These are phyloP conservation scores for Conchocele bisecta DNA, from an alignment of 2,888 invertebrate genomes.

Conservation along the genomic window DNA sequence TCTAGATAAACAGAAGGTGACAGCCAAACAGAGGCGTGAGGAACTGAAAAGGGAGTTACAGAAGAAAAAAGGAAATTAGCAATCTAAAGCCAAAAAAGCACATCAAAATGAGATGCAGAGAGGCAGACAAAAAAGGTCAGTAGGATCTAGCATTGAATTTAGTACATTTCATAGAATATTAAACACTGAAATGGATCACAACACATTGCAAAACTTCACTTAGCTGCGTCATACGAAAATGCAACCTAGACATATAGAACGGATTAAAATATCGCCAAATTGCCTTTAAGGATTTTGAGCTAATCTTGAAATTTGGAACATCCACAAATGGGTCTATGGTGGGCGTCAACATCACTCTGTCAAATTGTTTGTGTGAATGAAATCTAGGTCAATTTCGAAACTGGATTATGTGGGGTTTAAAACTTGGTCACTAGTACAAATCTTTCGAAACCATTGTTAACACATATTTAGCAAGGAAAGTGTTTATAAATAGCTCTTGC, in stretches of 20 bases:
- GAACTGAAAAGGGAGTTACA: conserved; percentile 20
- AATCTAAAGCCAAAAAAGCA: conserved; percentile 18
- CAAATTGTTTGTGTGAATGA: too few species aligned
- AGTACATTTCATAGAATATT: conserved; percentile 8
- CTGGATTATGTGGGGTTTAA: too few species aligned
- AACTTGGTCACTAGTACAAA: too few species aligned
- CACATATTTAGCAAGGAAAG: not conserved
- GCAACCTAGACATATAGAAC: too few species aligned
- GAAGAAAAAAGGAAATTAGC: conserved; percentile 25
- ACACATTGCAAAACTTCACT: conserved; percentile 13
- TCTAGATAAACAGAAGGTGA: conserved; percentile 18
- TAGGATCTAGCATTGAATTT: not conserved
- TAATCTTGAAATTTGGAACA: too few species aligned
- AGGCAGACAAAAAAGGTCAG: conserved; percentile 30
- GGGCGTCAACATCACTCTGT: too few species aligned
- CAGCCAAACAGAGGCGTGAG: conserved; percentile 14
- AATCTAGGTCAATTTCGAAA: too few species aligned
- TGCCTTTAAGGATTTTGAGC: too few species aligned
- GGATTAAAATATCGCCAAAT: too few species aligned
- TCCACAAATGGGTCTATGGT: too few species aligned
- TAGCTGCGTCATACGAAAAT: not conserved
- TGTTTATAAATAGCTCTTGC: conserved; percentile 28
- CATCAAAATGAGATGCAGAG: conserved; percentile 32
- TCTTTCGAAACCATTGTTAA: too few species aligned
- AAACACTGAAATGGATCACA: conserved; percentile 20